A percentile compares a stretch with the other conserved stretches of the same genome.
Evolutionary conservation across 37 sponge, comb jelly and placozoan species (phyloP).

Genomic region (Beroe forskalii): DNA sequence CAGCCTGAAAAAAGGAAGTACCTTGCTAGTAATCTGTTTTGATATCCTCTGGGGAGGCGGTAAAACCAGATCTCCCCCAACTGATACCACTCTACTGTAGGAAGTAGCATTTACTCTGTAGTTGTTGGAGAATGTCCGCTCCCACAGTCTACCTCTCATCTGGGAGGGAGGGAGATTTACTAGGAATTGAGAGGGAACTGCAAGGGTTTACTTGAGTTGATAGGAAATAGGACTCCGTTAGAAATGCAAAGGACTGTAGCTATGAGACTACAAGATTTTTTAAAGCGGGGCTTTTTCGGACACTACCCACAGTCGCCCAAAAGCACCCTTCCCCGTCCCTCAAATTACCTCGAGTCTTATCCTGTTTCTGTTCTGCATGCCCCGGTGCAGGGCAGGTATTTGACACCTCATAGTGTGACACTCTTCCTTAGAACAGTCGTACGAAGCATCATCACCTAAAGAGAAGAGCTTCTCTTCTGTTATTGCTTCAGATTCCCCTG

Average conservation of each 20-base stretch:
- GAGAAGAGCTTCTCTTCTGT: not conserved
- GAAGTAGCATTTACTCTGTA: not conserved
- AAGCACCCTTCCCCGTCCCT: too few relatives aligned
- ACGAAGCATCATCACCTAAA: not conserved
- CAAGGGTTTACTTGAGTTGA: not conserved
- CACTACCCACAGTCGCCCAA: too few relatives aligned
- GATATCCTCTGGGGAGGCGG: not conserved
- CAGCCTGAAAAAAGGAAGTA: too few relatives aligned
- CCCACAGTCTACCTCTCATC: constrained; percentile 2
- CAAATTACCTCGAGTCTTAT: not conserved
- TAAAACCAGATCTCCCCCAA: constrained; percentile 22
- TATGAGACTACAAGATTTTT: too few relatives aligned
- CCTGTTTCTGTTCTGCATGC: not conserved
- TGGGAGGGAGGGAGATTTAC: not conserved
- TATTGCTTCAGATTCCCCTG: not conserved
- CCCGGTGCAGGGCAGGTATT: not conserved
- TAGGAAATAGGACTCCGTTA: too few relatives aligned
- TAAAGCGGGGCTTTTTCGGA: too few relatives aligned
- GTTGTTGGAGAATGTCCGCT: not conserved
- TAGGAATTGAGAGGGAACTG: not conserved
- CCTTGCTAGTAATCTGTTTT: not conserved
- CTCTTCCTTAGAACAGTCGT: not conserved
- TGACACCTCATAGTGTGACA: not conserved
- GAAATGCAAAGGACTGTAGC: too few relatives aligned
- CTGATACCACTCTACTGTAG: not conserved